Evolutionary conservation across 2,113 vertebrate genomes (phyloP), one percentile per base, ranked within the genome.

Genomic region (Pangasianodon gigas): DNA sequence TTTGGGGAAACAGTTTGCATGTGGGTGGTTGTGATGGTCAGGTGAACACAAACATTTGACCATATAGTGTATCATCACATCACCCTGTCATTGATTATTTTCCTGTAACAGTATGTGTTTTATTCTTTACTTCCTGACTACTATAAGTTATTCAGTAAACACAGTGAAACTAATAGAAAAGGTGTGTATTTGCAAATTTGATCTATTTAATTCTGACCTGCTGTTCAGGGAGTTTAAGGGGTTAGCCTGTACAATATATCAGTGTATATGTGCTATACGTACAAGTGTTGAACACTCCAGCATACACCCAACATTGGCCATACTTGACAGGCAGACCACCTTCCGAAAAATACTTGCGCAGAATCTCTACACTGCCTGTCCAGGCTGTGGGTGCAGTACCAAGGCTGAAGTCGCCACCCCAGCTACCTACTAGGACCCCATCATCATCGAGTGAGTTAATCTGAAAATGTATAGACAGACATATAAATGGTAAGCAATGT

Each of bases 241-340:
- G 74, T 71, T 67, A 52, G 41, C 21, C 0, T 32, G 48, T 18
- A 18, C 32, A 69, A 69, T 52, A 86, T 18, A 21, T 1, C 41
- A 58, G 32, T 29, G 1, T 5, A 93, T 93, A 1, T 52, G 44
- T 37, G 32, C 16, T 29, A 84, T 95, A 97, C 97, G 94, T 94
- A 99, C 98, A 97, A 0, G 98, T 99, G 93, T 97, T 98, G 92
- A 99, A 96, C 91, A 98, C 97, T 24, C 97, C 98, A 2, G 98
- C 97, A 29, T 96, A 99, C 90, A 99, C 98, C 98, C 98, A 99
- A 93, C 98, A 99, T 89, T 99, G 98, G 29, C 95, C 98, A 0
- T 94, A 99, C 7, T 88, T 90, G 3, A 99, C 96, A 0, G 98
- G 95, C 14, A n/a, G 6, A 0, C 92, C 86, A 0, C 95, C 90